Conservation (phyloP, 2,113 vertebrate species). For the Etheostoma spectabile region DNA sequence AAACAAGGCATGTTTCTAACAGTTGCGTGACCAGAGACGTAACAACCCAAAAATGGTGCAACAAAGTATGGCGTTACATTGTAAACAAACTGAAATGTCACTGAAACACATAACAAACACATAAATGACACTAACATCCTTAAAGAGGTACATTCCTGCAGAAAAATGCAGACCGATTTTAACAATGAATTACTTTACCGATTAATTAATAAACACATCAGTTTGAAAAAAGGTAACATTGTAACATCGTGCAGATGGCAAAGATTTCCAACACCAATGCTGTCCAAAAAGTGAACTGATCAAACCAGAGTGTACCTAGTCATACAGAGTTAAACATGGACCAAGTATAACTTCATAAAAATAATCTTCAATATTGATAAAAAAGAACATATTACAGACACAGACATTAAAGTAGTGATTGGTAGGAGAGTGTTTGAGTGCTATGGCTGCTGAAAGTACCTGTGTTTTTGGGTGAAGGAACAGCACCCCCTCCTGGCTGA, state of each 20-base stretch:
- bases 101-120: too few relatives aligned
- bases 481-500: constrained; percentile 85
- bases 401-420: background rate
- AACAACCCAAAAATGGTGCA: background rate
- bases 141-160: too few relatives aligned
- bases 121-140: too few relatives aligned
- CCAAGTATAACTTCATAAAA: background rate
- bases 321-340: background rate
- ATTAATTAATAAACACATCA: too few relatives aligned
- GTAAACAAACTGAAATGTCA: too few relatives aligned
- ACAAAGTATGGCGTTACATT: background rate
- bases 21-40: too few relatives aligned
- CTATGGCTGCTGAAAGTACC: constrained; percentile 77
- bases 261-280: too few relatives aligned
- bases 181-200: too few relatives aligned
- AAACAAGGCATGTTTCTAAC: too few relatives aligned
- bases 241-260: too few relatives aligned
- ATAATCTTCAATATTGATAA: background rate
- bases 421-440: background rate
- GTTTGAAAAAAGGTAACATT: too few relatives aligned
- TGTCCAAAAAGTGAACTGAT: background rate
- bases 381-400: background rate
- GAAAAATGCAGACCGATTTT: too few relatives aligned
- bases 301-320: background rate
- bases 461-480: constrained; percentile 82